Evolutionary conservation across 1,140 invertebrate genomes (phyloP).

Genomic region (Nebria ingens): DNA sequence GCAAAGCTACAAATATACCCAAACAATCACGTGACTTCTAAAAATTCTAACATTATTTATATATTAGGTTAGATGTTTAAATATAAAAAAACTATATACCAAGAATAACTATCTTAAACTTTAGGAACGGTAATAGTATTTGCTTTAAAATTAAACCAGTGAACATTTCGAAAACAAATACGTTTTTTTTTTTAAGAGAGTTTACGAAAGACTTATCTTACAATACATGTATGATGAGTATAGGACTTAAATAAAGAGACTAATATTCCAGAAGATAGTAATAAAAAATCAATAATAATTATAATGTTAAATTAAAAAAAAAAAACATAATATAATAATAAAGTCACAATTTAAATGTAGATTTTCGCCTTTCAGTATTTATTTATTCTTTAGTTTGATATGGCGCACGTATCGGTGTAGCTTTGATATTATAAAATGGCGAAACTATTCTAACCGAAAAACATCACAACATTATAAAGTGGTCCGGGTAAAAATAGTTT

Average conservation of each 20-base stretch:
- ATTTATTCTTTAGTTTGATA: not conserved
- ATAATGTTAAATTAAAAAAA: not conserved
- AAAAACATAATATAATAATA: not conserved
- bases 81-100: not conserved
- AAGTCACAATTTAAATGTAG: constrained; percentile 8
- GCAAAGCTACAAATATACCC: too few relatives aligned
- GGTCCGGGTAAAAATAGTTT: too few relatives aligned
- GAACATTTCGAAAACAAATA: too few relatives aligned
- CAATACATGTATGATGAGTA: not conserved
- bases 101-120: too few relatives aligned
- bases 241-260: not conserved
- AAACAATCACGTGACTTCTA: too few relatives aligned
- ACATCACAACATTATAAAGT: too few relatives aligned
- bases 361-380: constrained; percentile 6
- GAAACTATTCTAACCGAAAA: not conserved
- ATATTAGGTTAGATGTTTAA: too few relatives aligned
- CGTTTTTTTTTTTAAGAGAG: not conserved
- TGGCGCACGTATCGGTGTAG: not conserved
- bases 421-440: not conserved
- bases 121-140: too few relatives aligned
- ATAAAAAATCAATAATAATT: not conserved
- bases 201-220: not conserved
- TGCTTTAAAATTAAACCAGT: too few relatives aligned
- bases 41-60: too few relatives aligned
- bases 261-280: constrained; percentile 4